These are phyloP conservation scores for Eidolon dupreanum DNA, from an alignment of 2,797 vertebrate species.

Conservation along the genomic window DNA sequence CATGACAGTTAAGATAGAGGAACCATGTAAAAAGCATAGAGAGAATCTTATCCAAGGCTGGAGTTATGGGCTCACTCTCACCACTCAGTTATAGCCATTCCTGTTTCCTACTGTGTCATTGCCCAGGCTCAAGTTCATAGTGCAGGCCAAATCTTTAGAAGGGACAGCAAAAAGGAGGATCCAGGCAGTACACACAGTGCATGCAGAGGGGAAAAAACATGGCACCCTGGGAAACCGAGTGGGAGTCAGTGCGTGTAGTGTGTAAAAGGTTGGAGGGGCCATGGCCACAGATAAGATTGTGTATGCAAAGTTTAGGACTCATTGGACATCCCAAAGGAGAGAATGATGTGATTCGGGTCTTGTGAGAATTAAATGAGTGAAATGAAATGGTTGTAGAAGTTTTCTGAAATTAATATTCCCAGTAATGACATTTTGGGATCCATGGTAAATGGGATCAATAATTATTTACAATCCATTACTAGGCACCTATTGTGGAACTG, in stretches of 20 bases:
- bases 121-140: not conserved
- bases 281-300: rapidly evolving
- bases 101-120: not conserved
- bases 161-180: not conserved
- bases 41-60: not conserved
- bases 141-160: not conserved
- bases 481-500: not conserved
- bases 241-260: not conserved
- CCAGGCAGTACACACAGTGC: not conserved
- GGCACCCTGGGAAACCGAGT: not conserved
- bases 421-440: not conserved
- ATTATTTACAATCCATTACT: not conserved
- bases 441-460: not conserved
- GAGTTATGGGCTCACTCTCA: not conserved
- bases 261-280: rapidly evolving
- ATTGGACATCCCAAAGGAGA: not conserved
- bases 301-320: not conserved
- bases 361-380: not conserved
- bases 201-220: not conserved
- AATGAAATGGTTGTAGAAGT: not conserved
- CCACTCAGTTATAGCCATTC: rapidly evolving
- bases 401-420: not conserved
- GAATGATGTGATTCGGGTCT: not conserved
- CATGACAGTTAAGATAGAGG: not conserved
- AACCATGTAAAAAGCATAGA: not conserved